These are phyloP conservation scores for Drosophila novamexicana DNA, from an alignment of 1,140 invertebrate genomes.

Conservation along the genomic window DNA sequence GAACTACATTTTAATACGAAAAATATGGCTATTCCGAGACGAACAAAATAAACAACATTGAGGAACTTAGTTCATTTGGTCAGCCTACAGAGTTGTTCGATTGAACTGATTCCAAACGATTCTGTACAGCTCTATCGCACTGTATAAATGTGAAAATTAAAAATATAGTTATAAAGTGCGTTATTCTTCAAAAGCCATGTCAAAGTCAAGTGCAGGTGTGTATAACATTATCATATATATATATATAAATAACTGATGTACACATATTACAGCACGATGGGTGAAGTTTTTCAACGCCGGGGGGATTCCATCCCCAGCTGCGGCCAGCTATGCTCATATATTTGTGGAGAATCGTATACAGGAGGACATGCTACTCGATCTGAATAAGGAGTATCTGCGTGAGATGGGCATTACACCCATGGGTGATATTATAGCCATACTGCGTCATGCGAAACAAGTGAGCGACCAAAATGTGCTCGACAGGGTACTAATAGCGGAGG, in stretches of 20 bases:
- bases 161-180: slow-evolving; percentile 14
- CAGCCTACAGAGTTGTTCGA: not conserved
- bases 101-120: slow-evolving; percentile 21
- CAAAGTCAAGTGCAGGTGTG: slow-evolving; percentile 70
- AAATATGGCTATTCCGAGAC: too few species aligned
- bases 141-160: slow-evolving; percentile 31
- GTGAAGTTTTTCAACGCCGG: slow-evolving; percentile 92
- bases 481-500: slow-evolving; percentile 84
- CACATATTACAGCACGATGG: slow-evolving; percentile 85
- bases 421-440: slow-evolving; percentile 93
- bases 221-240: not conserved
- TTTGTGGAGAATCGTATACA: slow-evolving; percentile 93
- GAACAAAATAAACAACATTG: not conserved
- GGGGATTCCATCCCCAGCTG: slow-evolving; percentile 90
- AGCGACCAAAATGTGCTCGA: slow-evolving; percentile 88
- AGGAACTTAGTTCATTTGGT: not conserved
- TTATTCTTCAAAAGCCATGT: slow-evolving; percentile 41
- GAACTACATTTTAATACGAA: too few species aligned
- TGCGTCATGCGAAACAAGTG: slow-evolving; percentile 91
- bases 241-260: not conserved
- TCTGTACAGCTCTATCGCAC: not conserved
- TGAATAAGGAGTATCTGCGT: slow-evolving; percentile 92
- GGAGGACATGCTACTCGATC: slow-evolving; percentile 91
- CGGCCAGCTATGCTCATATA: slow-evolving; percentile 92
- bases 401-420: slow-evolving; percentile 93